A percentile compares a stretch with the other conserved stretches of the same genome.
phyloP scores from a whole-genome alignment of 1,140 invertebrate genomes.

The Trichonephila clavipes region DNA sequence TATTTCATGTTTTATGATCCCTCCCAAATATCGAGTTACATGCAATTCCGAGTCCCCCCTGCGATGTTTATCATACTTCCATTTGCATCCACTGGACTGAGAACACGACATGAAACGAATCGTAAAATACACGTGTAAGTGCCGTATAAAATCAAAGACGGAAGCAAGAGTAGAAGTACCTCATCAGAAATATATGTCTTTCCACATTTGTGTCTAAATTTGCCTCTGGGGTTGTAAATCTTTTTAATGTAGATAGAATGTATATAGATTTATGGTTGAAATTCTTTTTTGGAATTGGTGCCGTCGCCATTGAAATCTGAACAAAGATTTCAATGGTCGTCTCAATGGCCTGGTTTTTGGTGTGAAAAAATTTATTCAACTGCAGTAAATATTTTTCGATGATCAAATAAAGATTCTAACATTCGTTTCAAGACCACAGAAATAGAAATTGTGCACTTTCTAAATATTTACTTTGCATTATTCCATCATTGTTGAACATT shows the following conservation, averaged over 20 bases:
- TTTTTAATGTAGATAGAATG: neutral
- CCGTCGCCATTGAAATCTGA: too few species aligned
- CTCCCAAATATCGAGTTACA: conserved; percentile 9
- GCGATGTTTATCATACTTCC: conserved; percentile 33
- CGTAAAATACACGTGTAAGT: conserved; percentile 52
- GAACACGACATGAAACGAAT: conserved; percentile 32
- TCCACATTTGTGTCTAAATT: conserved; percentile 42
- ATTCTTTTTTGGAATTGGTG: neutral
- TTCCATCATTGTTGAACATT: too few species aligned
- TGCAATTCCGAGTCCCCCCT: neutral
- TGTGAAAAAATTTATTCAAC: too few species aligned
- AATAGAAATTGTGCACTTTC: too few species aligned
- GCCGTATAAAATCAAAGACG: conserved; percentile 40
- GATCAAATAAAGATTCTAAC: too few species aligned
- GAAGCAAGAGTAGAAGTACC: conserved; percentile 19
- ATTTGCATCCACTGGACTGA: neutral
- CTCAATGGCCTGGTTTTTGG: neutral
- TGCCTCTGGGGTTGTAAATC: conserved; percentile 42
- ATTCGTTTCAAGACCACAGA: too few species aligned
- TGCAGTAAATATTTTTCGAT: too few species aligned
- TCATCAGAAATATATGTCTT: conserved; percentile 60
- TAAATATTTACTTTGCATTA: too few species aligned
- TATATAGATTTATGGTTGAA: conserved; percentile 30
- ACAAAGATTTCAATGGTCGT: neutral
- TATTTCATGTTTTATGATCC: conserved; percentile 55